Base-by-base conservation (phyloP, 1,140 invertebrate genomes). In the Trinorchestia longiramus region DNA sequence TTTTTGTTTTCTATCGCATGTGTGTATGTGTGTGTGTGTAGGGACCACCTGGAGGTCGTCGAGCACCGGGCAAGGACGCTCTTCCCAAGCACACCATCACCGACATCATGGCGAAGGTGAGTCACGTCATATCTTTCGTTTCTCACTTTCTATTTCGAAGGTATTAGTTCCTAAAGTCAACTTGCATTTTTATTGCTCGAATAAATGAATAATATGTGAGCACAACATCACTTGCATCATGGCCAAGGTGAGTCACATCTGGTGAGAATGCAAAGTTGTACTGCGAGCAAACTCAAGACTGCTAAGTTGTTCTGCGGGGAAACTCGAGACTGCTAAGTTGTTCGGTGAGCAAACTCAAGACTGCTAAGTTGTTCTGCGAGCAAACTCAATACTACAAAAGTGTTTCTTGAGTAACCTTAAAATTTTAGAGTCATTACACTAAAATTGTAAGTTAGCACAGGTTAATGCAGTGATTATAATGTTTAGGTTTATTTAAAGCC, bases 91-190 rank as follows among this genome's bases (percentile, higher is more conserved):
- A 94, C 92, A 94, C 92, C 92, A 94, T 94, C 92, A 94, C 92
- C 92, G 92, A 94, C 92, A 94, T 94, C 92, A 94, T 94, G 92
- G 43, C 92, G 11, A 94, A 94, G 92, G 92, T 94, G 92, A 94
- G 92, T 28, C 23, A 36, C 43, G 28, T 36, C 62, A 77, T 3
- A 23, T 77, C 62, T 77, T 77, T 77, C 11, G 15, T 23, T 77
- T 77, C 1, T 15, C 28, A 23, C 36, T 36, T 19, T 77, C 28
- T 23, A 19, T 15, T 77, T 77, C 47, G 19, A 53, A 15, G 3
- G 28, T 23, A 28, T 77, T 23, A 23, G 28, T 28, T 36, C 11
- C 62, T 77, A 77, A 77, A 77, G 11, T 77, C 15, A 53, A 53
- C 6, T 19, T 53, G 6, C 19, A 53, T 53, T 6, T 77, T 19